These are phyloP conservation scores for Hiodon alosoides DNA, from an alignment of 2,113 vertebrate genomes.

Conservation along the genomic window DNA sequence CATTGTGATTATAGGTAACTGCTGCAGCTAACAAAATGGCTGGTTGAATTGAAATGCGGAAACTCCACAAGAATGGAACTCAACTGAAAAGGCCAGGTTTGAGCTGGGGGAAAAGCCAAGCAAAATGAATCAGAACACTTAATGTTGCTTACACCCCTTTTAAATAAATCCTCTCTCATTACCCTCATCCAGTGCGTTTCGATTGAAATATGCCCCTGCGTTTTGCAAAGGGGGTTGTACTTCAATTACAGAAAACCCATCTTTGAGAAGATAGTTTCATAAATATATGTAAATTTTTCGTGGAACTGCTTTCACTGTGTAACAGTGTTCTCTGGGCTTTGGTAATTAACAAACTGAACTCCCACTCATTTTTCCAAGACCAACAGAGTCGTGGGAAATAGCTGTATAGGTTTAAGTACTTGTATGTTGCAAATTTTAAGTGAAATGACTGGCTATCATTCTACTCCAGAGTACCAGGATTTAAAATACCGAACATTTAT, in stretches of 20 bases:
- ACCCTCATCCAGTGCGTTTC: background rate
- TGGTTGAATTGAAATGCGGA: too few relatives aligned
- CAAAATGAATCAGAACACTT: too few relatives aligned
- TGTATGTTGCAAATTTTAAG: background rate
- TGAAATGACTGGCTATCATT: background rate
- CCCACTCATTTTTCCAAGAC: background rate
- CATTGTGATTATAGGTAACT: too few relatives aligned
- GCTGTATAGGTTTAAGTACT: background rate
- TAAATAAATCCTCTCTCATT: too few relatives aligned
- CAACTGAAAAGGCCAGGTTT: too few relatives aligned
- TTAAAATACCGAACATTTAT: too few relatives aligned
- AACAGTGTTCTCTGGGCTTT: background rate
- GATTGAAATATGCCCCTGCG: background rate
- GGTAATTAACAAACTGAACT: background rate
- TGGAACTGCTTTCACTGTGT: background rate
- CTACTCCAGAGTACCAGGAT: too few relatives aligned
- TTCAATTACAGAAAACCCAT: too few relatives aligned
- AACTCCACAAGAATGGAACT: too few relatives aligned
- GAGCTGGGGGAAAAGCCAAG: too few relatives aligned
- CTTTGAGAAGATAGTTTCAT: background rate
- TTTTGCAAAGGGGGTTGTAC: background rate
- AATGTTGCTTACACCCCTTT: too few relatives aligned
- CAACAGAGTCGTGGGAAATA: background rate
- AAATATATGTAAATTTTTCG: background rate
- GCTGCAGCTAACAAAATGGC: too few relatives aligned